These are phyloP conservation scores for Dreissena rostriformis DNA, from an alignment of 1,140 invertebrate genomes.

Conservation along the genomic window DNA sequence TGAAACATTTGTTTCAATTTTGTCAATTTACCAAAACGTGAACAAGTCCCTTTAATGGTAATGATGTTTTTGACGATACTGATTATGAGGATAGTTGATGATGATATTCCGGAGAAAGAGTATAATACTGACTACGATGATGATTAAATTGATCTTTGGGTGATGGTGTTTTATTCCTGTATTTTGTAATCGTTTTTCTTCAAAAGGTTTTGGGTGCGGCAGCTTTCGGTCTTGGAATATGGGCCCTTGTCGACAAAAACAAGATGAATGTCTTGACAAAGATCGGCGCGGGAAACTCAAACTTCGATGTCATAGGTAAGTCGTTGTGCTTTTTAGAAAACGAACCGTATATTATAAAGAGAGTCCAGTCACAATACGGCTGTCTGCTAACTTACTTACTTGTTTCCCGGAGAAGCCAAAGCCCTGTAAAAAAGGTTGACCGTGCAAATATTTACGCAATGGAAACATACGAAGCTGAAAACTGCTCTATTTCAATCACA, in stretches of 20 bases:
- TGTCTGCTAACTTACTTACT: too few species aligned
- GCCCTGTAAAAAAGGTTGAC: too few species aligned
- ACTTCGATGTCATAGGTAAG: conserved; percentile 56
- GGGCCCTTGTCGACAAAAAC: conserved; percentile 87
- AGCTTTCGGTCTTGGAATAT: conserved; percentile 87
- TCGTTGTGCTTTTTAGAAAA: too few species aligned
- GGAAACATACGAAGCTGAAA: too few species aligned
- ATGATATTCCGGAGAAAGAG: not conserved
- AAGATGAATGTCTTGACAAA: conserved; percentile 86
- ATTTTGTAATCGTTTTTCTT: not conserved
- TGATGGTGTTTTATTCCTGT: not conserved
- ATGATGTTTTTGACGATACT: not conserved
- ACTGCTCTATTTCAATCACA: too few species aligned
- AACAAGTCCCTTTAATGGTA: not conserved
- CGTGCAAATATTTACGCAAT: too few species aligned
- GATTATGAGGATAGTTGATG: not conserved
- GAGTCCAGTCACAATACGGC: too few species aligned
- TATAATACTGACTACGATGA: not conserved
- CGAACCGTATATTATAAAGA: too few species aligned
- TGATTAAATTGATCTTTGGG: not conserved
- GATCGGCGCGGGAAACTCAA: conserved; percentile 83
- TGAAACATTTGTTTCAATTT: too few species aligned
- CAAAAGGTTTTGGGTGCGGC: conserved; percentile 87
- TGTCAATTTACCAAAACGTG: too few species aligned
- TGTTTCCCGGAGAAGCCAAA: too few species aligned